Base-by-base conservation (phyloP, 2,113 vertebrate genomes). In the Oceanites oceanicus region DNA sequence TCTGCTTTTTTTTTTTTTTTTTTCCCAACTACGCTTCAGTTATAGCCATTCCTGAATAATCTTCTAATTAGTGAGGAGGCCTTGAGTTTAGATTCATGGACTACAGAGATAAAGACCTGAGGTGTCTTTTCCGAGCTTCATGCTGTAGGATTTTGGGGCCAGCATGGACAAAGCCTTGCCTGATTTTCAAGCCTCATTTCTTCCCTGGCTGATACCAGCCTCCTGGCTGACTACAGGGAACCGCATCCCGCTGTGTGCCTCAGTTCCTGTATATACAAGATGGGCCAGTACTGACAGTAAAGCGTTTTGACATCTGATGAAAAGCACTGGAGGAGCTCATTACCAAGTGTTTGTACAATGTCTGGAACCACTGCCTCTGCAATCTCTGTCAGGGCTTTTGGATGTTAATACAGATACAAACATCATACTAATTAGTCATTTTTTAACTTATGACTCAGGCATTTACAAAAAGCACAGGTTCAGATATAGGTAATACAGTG, bases 121-220 rank as follows among this genome's bases (percentile, higher is more conserved):
- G 62, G 40, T 78, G 15, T 30, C 92, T 88, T 75, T 72, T 82
- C 66, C 13, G 42, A 68, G 84, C 53, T 75, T 17, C 42, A 29
- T 1, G 0, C 55, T 55, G 53, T 3, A 85, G 65, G 47, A 71
- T 85, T 94, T 81, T 36, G 83, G 29, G 68, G 61, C 34, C 68
- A 85, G 65, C 44, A 40, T 18, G 61, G 70, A 75, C 77, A 72
- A 75, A 96, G 36, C 53, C 27, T 45, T 53, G 22, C 45, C 36
- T 56, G 78, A 53, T 77, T 90, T 93, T 93, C 67, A 86, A 90
- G 88, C n/a, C 71, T 90, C 47, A n/a, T 86, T 94, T 95, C 63
- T 74, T 50, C 27, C 42, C 55, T 47, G 62, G n/a, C 68, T 76
- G 56, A 62, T 27, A 58, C 7, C 55, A 45, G 40, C 36, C 65